Evolutionary conservation across 2,888 invertebrate genomes (phyloP).

Genomic region (Protula sp.): DNA sequence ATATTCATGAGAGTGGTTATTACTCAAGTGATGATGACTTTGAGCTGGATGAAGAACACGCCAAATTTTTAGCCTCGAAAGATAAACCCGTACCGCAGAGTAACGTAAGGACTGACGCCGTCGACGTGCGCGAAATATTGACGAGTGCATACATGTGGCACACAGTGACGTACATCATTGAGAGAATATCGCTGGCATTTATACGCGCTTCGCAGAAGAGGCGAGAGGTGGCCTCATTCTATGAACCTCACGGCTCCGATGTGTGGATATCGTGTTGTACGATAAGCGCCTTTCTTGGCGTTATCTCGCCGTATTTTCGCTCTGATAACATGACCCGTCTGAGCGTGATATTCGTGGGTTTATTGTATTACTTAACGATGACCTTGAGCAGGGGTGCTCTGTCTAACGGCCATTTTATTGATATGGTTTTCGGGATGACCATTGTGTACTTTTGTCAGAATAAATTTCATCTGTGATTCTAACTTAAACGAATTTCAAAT

Average conservation of each 20-base stretch:
- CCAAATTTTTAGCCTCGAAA: not conserved
- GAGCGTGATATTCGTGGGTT: conserved; percentile 6
- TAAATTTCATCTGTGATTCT: too few species aligned
- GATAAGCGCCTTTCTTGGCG: conserved; percentile 4
- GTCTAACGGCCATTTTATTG: conserved; percentile 19
- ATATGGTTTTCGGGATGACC: conserved; percentile 14
- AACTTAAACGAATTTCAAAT: too few species aligned
- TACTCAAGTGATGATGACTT: not conserved
- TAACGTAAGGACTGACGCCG: not conserved
- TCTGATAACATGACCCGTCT: not conserved
- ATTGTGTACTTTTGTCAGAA: conserved; percentile 1
- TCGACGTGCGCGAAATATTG: not conserved
- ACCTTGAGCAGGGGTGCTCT: conserved; percentile 8
- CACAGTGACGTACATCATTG: conserved; percentile 3
- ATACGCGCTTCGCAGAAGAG: not conserved
- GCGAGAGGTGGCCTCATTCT: not conserved
- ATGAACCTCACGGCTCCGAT: conserved; percentile 4
- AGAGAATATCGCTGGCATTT: conserved; percentile 3
- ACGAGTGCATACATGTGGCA: conserved; percentile 4
- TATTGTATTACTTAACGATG: conserved; percentile 10
- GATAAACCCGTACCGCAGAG: not conserved
- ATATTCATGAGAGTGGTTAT: not conserved
- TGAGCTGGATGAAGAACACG: not conserved
- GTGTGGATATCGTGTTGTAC: conserved; percentile 14
- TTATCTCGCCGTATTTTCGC: not conserved